phyloP scores from a whole-genome alignment of 2,113 vertebrate genomes.

The Brienomyrus longianalis region DNA sequence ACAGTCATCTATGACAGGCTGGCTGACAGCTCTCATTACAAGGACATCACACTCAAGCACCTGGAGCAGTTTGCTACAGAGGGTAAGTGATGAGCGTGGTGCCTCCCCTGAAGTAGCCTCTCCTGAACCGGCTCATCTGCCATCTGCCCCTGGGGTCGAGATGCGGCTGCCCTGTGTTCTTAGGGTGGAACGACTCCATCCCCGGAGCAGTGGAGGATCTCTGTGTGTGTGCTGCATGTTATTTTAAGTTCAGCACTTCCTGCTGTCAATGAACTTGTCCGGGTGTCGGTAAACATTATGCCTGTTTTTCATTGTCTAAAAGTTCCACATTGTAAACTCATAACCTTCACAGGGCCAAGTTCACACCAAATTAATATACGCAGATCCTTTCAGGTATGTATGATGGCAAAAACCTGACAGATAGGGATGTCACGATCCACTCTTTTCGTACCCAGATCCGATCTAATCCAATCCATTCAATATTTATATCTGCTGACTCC shows the following conservation, averaged over 20 bases:
- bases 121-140: not conserved
- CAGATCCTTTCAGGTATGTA: not conserved
- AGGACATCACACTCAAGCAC: conserved; percentile 96
- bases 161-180: not conserved
- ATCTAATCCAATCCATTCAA: not conserved
- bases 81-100: conserved; percentile 56
- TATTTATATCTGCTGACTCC: not conserved
- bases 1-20: conserved; percentile 95
- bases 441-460: not conserved
- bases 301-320: not conserved
- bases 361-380: not conserved
- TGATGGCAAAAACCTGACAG: not conserved
- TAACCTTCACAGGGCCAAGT: not conserved
- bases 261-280: not conserved
- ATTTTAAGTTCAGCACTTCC: not conserved
- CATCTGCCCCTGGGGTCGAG: not conserved
- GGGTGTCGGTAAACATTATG: not conserved
- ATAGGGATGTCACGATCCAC: not conserved
- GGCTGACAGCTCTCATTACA: conserved; percentile 90
- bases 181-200: not conserved
- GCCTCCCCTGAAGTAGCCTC: not conserved
- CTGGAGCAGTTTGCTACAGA: conserved; percentile 97
- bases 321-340: not conserved
- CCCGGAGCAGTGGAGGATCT: not conserved
- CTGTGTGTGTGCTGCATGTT: not conserved